These are phyloP conservation scores for Melolontha melolontha DNA, from an alignment of 2,888 invertebrate species.

Conservation along the genomic window DNA sequence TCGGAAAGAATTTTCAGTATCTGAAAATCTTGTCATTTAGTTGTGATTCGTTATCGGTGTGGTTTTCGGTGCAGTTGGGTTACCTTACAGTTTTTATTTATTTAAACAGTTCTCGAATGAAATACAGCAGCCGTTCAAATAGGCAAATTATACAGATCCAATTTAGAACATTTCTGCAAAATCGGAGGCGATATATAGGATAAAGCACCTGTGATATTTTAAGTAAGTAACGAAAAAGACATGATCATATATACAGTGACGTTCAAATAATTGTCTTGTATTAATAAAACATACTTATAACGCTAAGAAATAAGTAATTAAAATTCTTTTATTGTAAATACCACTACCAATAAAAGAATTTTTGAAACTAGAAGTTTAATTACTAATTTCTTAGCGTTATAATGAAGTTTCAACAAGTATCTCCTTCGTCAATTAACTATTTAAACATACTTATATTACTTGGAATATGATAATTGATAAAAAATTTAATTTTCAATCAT, in stretches of 20 bases:
- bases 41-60: background rate
- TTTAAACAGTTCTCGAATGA: conserved; percentile 55
- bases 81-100: conserved; percentile 9
- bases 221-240: conserved; percentile 31
- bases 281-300: too few species aligned
- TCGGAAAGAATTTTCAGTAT: conserved; percentile 21
- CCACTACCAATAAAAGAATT: too few species aligned
- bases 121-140: conserved; percentile 61
- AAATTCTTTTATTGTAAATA: too few species aligned
- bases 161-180: conserved; percentile 65
- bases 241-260: background rate
- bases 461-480: too few species aligned
- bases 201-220: conserved; percentile 35
- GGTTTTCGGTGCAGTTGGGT: conserved; percentile 8
- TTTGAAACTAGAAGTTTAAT: too few species aligned
- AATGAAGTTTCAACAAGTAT: too few species aligned
- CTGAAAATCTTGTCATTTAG: background rate
- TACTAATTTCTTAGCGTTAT: too few species aligned
- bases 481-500: too few species aligned
- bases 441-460: too few species aligned
- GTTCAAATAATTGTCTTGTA: too few species aligned
- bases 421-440: too few species aligned
- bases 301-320: too few species aligned
- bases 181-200: conserved; percentile 42
- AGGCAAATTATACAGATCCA: conserved; percentile 67